Evolutionary conservation across 2,113 vertebrate genomes (phyloP).

Genomic region (Engystomops pustulosus): DNA sequence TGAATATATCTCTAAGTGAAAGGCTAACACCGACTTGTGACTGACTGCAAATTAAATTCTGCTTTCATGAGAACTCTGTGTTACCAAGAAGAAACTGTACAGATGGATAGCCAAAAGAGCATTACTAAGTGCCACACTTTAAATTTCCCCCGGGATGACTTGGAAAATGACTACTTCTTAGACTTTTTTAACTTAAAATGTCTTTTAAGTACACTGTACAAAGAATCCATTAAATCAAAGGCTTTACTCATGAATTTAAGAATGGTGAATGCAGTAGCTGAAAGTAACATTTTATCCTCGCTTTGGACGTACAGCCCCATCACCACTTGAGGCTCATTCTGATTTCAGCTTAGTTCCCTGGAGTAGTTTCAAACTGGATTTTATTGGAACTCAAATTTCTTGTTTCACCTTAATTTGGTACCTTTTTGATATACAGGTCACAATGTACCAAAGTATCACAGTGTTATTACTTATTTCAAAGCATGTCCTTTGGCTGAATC

Average conservation of each 20-base stretch:
- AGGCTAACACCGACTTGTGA: constrained; percentile 25
- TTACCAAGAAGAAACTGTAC: constrained; percentile 49
- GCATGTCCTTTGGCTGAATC: neutral
- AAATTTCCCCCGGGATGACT: constrained; percentile 48
- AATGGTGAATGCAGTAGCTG: neutral
- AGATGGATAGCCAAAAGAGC: constrained; percentile 57
- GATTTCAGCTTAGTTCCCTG: neutral
- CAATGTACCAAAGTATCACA: neutral
- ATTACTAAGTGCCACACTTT: constrained; percentile 56
- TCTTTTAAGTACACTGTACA: constrained; percentile 46
- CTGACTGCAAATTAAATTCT: constrained; percentile 56
- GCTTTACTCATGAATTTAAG: neutral
- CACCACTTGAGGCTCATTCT: neutral
- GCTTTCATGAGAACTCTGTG: constrained; percentile 47
- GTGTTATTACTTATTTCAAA: neutral
- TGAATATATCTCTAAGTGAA: constrained; percentile 52
- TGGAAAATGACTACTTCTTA: constrained; percentile 48
- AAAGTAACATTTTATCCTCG: constrained; percentile 1
- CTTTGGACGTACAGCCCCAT: neutral
- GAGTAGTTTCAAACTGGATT: constrained; percentile 8
- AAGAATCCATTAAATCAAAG: constrained; percentile 38
- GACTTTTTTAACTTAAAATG: constrained; percentile 48
- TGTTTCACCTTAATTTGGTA: constrained; percentile 1
- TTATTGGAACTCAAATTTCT: neutral
- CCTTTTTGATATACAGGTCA: neutral